Conservation (phyloP, 2,113 vertebrate genomes). For the Tursiops truncatus region DNA sequence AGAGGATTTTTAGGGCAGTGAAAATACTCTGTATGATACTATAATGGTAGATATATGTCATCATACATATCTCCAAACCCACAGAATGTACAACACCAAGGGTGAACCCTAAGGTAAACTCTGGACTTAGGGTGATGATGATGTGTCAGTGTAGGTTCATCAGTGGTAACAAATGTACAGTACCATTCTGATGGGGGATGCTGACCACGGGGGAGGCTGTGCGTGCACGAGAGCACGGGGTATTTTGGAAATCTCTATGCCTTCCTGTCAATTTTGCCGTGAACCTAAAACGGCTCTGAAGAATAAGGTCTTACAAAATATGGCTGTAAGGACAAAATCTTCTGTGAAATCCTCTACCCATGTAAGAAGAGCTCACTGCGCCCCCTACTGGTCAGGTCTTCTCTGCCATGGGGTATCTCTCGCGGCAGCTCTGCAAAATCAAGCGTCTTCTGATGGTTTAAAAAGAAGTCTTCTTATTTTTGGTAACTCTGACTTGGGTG, state of each 20-base stretch:
- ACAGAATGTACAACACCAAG: neutral
- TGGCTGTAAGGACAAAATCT: neutral
- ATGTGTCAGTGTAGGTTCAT: neutral
- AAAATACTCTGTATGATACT: neutral
- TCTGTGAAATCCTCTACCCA: rapidly evolving
- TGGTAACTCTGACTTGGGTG: neutral
- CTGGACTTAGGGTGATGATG: neutral
- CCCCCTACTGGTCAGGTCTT: neutral
- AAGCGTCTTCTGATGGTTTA: neutral
- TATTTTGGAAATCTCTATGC: neutral
- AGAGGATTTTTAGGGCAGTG: neutral
- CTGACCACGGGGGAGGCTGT: neutral
- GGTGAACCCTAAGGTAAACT: neutral
- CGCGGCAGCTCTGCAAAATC: neutral
- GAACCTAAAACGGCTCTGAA: neutral
- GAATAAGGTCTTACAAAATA: neutral
- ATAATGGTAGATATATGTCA: neutral
- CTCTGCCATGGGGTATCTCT: rapidly evolving
- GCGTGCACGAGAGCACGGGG: neutral
- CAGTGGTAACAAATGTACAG: neutral
- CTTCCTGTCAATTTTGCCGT: neutral
- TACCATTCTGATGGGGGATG: no score
- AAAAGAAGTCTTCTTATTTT: neutral
- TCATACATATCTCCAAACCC: neutral
- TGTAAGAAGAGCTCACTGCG: neutral